These are phyloP conservation scores for Drosophila tropicalis DNA, from an alignment of 1,140 invertebrate species.

Conservation along the genomic window DNA sequence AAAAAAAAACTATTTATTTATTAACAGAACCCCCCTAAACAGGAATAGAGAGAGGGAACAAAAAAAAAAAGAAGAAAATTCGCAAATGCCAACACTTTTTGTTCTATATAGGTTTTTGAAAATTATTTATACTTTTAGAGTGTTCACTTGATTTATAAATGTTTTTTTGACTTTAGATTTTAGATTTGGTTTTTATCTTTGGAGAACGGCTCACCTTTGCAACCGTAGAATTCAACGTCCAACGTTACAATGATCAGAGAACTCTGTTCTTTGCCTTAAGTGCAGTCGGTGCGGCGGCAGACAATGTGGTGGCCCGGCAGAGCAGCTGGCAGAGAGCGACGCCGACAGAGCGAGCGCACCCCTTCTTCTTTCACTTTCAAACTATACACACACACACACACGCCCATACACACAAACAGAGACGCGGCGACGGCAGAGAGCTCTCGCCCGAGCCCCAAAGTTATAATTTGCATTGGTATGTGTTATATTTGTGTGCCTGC, in stretches of 20 bases:
- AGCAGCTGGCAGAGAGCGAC: slow-evolving; percentile 23
- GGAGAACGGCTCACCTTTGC: slow-evolving; percentile 82
- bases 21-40: neutral
- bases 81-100: slow-evolving; percentile 31
- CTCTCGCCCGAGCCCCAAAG: slow-evolving; percentile 43
- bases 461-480: slow-evolving; percentile 43
- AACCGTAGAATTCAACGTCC: slow-evolving; percentile 83
- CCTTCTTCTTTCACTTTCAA: slow-evolving; percentile 79
- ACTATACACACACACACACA: slow-evolving; percentile 44
- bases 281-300: slow-evolving; percentile 27
- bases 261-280: slow-evolving; percentile 72
- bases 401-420: slow-evolving; percentile 16
- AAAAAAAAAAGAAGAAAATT: neutral
- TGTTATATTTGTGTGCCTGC: slow-evolving; percentile 5
- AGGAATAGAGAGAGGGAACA: neutral
- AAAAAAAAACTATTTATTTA: neutral
- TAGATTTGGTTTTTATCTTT: slow-evolving; percentile 40
- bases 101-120: neutral
- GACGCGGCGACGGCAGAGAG: slow-evolving; percentile 27
- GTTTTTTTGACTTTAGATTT: slow-evolving; percentile 30
- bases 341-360: slow-evolving; percentile 50
- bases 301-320: slow-evolving; percentile 18
- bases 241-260: slow-evolving; percentile 83
- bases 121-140: slow-evolving; percentile 34
- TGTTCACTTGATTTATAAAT: slow-evolving; percentile 40